phyloP scores from a whole-genome alignment of 2,113 vertebrate genomes.

The Mustelus asterias region DNA sequence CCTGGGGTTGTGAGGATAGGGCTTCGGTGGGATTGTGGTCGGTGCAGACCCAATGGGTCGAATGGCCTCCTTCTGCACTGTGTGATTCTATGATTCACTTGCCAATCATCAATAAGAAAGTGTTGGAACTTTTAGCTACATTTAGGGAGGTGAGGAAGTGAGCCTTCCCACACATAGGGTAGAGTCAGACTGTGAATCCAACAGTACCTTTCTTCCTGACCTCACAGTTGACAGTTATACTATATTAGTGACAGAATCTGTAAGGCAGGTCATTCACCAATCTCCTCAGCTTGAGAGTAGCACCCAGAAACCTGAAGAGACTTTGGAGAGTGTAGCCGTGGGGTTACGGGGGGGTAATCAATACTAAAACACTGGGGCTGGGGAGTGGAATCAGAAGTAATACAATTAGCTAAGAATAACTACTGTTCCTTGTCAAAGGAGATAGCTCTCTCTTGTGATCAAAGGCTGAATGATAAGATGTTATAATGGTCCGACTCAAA shows the following conservation, averaged over 20 bases:
- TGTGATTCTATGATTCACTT: neutral
- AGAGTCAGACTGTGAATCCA: neutral
- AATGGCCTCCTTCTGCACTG: too few species aligned
- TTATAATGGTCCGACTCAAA: neutral
- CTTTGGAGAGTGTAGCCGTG: neutral
- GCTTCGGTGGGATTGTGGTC: too few species aligned
- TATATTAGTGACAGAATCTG: neutral
- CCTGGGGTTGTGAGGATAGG: too few species aligned
- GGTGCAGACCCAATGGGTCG: too few species aligned
- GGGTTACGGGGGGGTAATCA: neutral
- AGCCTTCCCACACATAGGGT: neutral
- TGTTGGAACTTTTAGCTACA: neutral
- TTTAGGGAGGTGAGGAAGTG: neutral
- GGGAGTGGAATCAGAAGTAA: neutral
- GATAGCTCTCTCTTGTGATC: neutral
- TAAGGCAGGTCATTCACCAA: neutral
- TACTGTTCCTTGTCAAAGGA: neutral
- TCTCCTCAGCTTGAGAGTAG: neutral
- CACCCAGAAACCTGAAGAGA: neutral
- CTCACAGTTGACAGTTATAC: neutral
- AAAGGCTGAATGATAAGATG: neutral
- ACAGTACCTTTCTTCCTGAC: neutral
- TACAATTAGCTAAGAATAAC: neutral
- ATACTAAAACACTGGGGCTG: neutral
- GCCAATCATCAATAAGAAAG: neutral